Percentiles rank a stretch among this genome's conserved stretches.
Evolutionary conservation across 2,888 invertebrate genomes (phyloP).

Genomic region (Rhyacophila evoluta): DNA sequence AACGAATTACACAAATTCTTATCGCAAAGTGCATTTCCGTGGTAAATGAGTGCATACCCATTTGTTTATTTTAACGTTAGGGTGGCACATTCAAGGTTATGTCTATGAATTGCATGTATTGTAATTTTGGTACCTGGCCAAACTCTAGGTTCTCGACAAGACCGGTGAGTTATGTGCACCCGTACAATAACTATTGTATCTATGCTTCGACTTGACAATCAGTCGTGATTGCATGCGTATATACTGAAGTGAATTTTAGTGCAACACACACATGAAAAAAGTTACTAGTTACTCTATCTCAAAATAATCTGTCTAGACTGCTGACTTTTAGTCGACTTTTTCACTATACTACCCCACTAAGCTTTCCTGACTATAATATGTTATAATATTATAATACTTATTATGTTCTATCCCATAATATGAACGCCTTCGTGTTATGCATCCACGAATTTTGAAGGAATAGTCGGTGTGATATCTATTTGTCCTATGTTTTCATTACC

Average conservation of each 20-base stretch:
- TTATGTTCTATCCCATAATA: no score
- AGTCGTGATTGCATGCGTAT: neutral
- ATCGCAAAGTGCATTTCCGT: neutral
- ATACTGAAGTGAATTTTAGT: neutral
- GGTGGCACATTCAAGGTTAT: slow-evolving; percentile 14
- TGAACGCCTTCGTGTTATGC: no score
- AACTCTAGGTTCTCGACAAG: neutral
- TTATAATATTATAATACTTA: no score
- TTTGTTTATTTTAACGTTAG: neutral
- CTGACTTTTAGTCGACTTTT: no score
- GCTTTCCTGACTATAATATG: no score
- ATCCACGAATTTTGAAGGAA: no score
- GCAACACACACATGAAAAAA: neutral
- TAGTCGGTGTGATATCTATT: no score
- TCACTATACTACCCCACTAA: no score
- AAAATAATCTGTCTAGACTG: slow-evolving; percentile 18
- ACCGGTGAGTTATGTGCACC: no score
- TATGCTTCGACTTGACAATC: neutral
- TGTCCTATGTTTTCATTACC: no score
- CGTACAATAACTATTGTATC: neutral
- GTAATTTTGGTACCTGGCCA: neutral
- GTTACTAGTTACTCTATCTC: neutral
- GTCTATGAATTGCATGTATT: neutral
- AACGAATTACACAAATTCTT: neutral
- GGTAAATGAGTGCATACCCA: neutral